Conservation (phyloP, 53 echinoderm and acorn worm genomes). For the Crossaster papposus region DNA sequence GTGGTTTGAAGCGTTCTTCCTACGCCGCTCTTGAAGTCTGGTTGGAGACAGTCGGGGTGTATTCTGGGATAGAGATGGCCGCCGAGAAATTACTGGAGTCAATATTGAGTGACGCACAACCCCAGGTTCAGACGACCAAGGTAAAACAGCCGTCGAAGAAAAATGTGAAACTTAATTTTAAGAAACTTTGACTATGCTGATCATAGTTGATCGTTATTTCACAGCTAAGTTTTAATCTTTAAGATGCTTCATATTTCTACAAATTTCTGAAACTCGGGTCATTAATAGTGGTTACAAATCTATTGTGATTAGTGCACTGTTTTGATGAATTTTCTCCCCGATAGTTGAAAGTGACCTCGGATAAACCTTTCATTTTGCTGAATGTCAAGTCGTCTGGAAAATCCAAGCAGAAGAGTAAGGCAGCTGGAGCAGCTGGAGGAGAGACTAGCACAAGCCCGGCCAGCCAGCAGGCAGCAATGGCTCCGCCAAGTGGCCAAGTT, state of each 20-base stretch:
- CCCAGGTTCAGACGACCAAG: conserved; percentile 65
- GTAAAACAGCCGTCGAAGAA: conserved; percentile 27
- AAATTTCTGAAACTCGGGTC: too few species aligned
- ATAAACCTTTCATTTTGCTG: conserved; percentile 28
- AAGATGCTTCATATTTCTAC: too few species aligned
- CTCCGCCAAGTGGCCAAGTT: conserved; percentile 37
- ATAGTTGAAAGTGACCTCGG: conserved; percentile 26
- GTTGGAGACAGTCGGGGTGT: conserved; percentile 66
- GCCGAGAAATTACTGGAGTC: conserved; percentile 73
- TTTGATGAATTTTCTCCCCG: background rate
- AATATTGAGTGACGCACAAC: conserved; percentile 62
- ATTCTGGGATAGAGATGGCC: conserved; percentile 47
- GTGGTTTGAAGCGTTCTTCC: conserved; percentile 51
- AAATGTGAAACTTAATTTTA: background rate
- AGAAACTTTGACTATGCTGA: too few species aligned
- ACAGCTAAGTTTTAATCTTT: too few species aligned
- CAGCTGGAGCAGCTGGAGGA: conserved; percentile 3
- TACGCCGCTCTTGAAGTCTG: conserved; percentile 68
- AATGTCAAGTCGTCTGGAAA: conserved; percentile 24
- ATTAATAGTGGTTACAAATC: too few species aligned
- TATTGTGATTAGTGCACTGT: too few species aligned
- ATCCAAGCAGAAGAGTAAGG: conserved; percentile 30
- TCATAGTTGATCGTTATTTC: too few species aligned
- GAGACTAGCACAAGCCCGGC: conserved; percentile 12
- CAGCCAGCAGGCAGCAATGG: conserved; percentile 50